Conservation (phyloP, 2,888 invertebrate species). For the Allolobophora icterica region DNA sequence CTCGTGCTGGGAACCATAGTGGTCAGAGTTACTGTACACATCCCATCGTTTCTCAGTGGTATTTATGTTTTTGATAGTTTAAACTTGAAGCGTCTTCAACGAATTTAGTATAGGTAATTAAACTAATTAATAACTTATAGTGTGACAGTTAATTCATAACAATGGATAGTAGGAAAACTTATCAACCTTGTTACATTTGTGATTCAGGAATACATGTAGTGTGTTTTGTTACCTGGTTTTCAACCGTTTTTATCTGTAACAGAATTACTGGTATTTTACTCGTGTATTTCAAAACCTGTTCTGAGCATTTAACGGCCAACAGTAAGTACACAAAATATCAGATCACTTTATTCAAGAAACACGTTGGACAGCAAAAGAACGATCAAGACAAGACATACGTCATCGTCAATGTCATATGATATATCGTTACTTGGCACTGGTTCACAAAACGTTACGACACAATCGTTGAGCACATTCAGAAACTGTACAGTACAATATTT, state of each 20-base stretch:
- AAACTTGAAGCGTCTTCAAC: too few relatives aligned
- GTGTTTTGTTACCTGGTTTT: background rate
- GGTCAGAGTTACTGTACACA: background rate
- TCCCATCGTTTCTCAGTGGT: background rate
- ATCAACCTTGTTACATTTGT: background rate
- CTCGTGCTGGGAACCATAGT: background rate
- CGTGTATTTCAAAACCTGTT: background rate
- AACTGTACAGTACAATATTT: slow-evolving; percentile 25
- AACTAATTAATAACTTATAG: background rate
- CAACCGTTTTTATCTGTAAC: background rate
- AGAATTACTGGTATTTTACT: background rate
- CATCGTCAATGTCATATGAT: slow-evolving; percentile 7
- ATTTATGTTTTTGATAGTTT: background rate
- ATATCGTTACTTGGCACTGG: slow-evolving; percentile 35
- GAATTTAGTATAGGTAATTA: background rate
- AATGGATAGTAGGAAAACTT: background rate
- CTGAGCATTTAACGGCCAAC: background rate
- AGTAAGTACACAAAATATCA: slow-evolving; percentile 28
- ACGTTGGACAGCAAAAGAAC: slow-evolving; percentile 20
- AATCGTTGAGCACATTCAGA: slow-evolving; percentile 34
- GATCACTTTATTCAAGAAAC: slow-evolving; percentile 28
- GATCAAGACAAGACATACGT: slow-evolving; percentile 17
- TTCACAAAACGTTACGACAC: slow-evolving; percentile 36
- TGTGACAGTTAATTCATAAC: background rate
- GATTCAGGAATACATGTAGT: background rate